These are phyloP conservation scores for Myodes glareolus DNA, from an alignment of 2,113 vertebrate genomes.

Conservation along the genomic window DNA sequence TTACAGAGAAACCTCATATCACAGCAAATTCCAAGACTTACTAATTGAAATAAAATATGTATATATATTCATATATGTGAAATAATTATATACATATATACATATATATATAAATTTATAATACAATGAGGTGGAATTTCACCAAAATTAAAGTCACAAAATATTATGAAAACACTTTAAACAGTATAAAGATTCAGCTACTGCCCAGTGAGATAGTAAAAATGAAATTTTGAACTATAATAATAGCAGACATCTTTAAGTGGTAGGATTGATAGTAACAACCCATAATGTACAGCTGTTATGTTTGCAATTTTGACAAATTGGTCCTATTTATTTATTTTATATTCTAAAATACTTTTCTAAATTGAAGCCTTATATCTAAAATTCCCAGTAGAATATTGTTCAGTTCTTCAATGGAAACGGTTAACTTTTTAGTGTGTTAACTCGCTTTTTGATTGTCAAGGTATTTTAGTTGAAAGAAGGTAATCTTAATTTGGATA, in stretches of 20 bases:
- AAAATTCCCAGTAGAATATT: slow-evolving; percentile 11
- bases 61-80: not conserved
- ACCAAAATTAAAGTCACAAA: slow-evolving; percentile 31
- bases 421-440: slow-evolving; percentile 8
- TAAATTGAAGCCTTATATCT: slow-evolving; percentile 45
- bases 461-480: not conserved
- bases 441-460: slow-evolving; percentile 34
- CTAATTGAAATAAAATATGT: slow-evolving; percentile 62
- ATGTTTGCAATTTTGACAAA: not conserved
- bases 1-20: slow-evolving; percentile 73
- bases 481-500: not conserved
- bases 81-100: not conserved
- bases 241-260: not conserved
- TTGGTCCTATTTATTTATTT: not conserved
- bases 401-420: slow-evolving; percentile 46
- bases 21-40: slow-evolving; percentile 57
- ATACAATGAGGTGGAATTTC: not conserved
- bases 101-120: not conserved
- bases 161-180: slow-evolving; percentile 6
- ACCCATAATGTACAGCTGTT: not conserved
- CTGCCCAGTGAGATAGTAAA: not conserved
- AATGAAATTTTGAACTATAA: not conserved
- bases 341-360: not conserved
- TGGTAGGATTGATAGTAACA: not conserved
- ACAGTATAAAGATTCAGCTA: not conserved